phyloP scores from a whole-genome alignment of 2,888 invertebrate species.

The Euzophera pinguis region DNA sequence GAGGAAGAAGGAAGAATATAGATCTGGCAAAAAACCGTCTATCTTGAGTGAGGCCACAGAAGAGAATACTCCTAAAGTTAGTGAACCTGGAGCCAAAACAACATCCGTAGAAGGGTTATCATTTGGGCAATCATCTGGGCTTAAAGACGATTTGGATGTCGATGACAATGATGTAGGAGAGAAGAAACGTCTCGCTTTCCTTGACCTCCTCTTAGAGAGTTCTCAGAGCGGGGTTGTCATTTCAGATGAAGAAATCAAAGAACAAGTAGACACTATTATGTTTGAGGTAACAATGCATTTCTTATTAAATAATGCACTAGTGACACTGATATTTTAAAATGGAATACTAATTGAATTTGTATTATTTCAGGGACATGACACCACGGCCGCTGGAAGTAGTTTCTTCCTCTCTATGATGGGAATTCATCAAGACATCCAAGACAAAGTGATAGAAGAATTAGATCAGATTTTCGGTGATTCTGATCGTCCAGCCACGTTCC shows the following conservation, averaged over 20 bases:
- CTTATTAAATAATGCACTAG: no score
- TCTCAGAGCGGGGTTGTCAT: constrained; percentile 85
- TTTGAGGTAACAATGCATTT: constrained; percentile 82
- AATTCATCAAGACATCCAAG: constrained; percentile 85
- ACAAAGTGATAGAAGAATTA: constrained; percentile 86
- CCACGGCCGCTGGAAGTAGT: constrained; percentile 90
- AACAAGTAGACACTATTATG: constrained; percentile 93
- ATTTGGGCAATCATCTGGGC: constrained; percentile 85
- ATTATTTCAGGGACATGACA: constrained; percentile 84
- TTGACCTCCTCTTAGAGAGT: constrained; percentile 91
- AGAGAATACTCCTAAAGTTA: constrained; percentile 25
- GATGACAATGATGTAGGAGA: constrained; percentile 89
- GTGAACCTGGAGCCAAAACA: constrained; percentile 38
- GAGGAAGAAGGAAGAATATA: constrained; percentile 87
- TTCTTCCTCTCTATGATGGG: constrained; percentile 90
- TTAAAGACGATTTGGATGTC: constrained; percentile 90
- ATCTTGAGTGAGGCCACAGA: constrained; percentile 42
- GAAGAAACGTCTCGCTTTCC: constrained; percentile 91
- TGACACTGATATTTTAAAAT: constrained; percentile 1
- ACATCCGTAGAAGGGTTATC: constrained; percentile 83
- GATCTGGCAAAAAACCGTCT: constrained; percentile 79
- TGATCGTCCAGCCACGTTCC: constrained; percentile 87
- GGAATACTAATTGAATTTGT: not conserved
- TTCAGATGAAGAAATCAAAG: constrained; percentile 88
- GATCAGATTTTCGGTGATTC: constrained; percentile 88